These are phyloP conservation scores for Euthynnus affinis DNA, from an alignment of 2,797 vertebrate species.

Conservation along the genomic window DNA sequence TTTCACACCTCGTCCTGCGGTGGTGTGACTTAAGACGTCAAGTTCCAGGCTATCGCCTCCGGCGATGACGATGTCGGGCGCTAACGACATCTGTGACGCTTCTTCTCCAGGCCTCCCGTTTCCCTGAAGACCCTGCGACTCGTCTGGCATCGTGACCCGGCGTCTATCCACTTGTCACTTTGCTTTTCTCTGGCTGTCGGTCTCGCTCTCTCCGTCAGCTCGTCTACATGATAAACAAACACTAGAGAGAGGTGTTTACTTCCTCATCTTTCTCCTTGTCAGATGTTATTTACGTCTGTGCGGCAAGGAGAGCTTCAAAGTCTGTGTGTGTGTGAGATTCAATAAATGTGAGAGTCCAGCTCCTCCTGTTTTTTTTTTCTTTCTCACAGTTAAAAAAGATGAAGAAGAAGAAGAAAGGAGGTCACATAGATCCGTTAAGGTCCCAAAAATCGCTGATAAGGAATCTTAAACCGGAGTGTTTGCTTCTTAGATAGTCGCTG, in stretches of 20 bases:
- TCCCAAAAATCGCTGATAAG: conserved; percentile 17
- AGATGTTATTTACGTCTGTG: not conserved
- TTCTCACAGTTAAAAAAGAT: not conserved
- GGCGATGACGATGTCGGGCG: conserved; percentile 30
- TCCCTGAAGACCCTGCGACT: conserved; percentile 32
- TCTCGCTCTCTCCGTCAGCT: conserved; percentile 1
- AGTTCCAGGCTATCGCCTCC: conserved; percentile 54
- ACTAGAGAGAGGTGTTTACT: not conserved
- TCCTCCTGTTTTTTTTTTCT: conserved; percentile 33
- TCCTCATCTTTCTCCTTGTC: conserved; percentile 1
- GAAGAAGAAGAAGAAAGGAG: not conserved
- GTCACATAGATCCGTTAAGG: conserved; percentile 5
- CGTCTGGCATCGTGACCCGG: conserved; percentile 64
- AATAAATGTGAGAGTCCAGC: conserved; percentile 20
- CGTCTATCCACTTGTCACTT: conserved; percentile 22
- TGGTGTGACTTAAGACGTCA: conserved; percentile 20
- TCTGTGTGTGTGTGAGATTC: not conserved
- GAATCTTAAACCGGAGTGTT: conserved; percentile 18
- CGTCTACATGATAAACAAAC: conserved; percentile 32
- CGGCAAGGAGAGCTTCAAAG: not conserved
- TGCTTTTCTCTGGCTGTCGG: not conserved
- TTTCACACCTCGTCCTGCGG: not conserved
- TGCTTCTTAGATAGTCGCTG: conserved; percentile 10
- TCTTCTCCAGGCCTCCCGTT: conserved; percentile 13
- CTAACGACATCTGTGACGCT: not conserved